Evolutionary conservation across 2,888 invertebrate species (phyloP), one percentile per base, ranked within the genome.

Genomic region (Sisyra terminalis): DNA sequence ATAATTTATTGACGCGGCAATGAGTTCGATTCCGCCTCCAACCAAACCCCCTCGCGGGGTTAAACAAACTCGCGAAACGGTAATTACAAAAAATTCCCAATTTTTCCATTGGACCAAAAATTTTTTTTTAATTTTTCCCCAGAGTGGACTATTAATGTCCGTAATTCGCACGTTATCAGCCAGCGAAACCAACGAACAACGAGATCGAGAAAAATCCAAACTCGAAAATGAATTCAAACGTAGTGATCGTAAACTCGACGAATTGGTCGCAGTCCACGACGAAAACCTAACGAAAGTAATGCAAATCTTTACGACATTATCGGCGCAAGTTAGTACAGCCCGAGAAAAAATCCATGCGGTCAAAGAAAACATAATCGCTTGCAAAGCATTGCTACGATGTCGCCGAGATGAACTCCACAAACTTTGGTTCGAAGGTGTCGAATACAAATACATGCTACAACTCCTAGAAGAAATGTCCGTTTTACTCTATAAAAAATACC

Each of bases 361-460:
- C 1, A 85, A 85, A 55, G 83, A 84, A 54, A 86, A 84, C 57
- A 63, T 92, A 41, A 74, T 75, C 48, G 82, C 84, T 9, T 89
- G 89, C 57, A 87, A 88, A 59, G 77, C 76, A 24, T 64, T 97
- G 43, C 64, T 98, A 46, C 80, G 89, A 47, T 86, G 94, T 60
- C 78, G 90, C 43, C 71, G 93, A 30, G 94, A 94, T 55, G 97
- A 97, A 58, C 66, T 98, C 46, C 80, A 87, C 53, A 81, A 90
- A 49, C 69, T 97, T 44, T 97, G 96, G 93, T 71, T 87, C 5
- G 94, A 96, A 60, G 89, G 92, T 1, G 75, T 96, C n/a, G 92
- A 97, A 55, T 93, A 96, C 55, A 89, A 90, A 56, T 83, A 92
- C 56, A 85, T 90, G 44, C 61, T 93, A 34, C 75, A 84, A 50